Percentiles rank a stretch among this genome's conserved stretches.
These are phyloP conservation scores for Patiria pectinifera DNA, from an alignment of 53 echinoderm and acorn worm genomes.

Conservation along the genomic window DNA sequence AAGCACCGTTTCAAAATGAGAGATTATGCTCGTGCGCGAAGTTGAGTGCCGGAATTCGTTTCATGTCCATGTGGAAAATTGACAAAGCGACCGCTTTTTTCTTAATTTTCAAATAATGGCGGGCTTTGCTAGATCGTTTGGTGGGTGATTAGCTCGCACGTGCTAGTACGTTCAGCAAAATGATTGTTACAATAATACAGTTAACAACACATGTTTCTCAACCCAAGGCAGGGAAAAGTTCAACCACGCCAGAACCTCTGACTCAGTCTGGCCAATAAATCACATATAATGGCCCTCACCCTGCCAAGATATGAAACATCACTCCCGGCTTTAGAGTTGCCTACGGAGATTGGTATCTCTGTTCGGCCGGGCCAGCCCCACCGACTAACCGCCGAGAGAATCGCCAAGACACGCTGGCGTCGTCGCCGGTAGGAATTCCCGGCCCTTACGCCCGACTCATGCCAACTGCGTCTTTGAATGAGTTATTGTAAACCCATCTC, in stretches of 20 bases:
- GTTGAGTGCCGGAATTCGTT: no score
- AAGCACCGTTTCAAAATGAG: no score
- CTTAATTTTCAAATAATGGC: background rate
- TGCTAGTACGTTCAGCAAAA: background rate
- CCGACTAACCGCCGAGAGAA: conserved; percentile 18
- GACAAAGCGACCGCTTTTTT: background rate
- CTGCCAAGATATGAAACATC: conserved; percentile 50
- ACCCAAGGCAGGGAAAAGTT: conserved; percentile 48
- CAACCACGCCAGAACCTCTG: conserved; percentile 33
- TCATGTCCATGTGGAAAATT: no score
- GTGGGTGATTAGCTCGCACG: background rate
- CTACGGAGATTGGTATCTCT: conserved; percentile 48
- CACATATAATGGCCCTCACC: conserved; percentile 38
- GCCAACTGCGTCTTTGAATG: conserved; percentile 37
- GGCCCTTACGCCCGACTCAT: background rate
- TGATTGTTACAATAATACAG: conserved; percentile 4
- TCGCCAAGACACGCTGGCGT: conserved; percentile 48
- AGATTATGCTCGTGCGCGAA: background rate
- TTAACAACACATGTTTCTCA: conserved; percentile 41
- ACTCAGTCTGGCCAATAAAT: conserved; percentile 48
- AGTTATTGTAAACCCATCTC: conserved; percentile 35
- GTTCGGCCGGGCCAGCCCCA: conserved; percentile 17
- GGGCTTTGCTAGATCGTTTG: background rate
- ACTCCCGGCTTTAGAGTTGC: conserved; percentile 14
- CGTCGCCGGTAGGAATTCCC: conserved; percentile 41